Conservation (phyloP, 2,888 invertebrate genomes). For the Junonia oenone region DNA sequence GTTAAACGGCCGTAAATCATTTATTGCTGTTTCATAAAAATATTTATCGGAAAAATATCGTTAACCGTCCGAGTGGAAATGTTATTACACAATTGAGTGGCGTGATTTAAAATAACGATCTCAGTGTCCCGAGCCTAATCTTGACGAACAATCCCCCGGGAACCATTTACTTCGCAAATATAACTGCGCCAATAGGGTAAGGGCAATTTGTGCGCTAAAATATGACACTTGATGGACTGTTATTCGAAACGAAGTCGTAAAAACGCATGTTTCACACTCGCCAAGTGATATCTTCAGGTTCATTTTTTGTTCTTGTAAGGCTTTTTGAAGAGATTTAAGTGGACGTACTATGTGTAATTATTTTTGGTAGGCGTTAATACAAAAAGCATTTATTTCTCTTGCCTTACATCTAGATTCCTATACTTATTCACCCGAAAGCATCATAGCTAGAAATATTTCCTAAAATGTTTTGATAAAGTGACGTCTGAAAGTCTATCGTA, state of each 20-base stretch:
- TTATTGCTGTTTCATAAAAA: slow-evolving; percentile 20
- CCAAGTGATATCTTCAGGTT: neutral
- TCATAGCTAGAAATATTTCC: neutral
- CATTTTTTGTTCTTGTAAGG: neutral
- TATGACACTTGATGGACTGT: slow-evolving; percentile 28
- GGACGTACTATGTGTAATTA: neutral
- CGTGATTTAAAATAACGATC: slow-evolving; percentile 21
- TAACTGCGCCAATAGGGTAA: slow-evolving; percentile 17
- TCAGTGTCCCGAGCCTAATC: slow-evolving; percentile 14
- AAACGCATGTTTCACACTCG: slow-evolving; percentile 1
- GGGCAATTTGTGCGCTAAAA: slow-evolving; percentile 19
- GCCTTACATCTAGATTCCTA: neutral
- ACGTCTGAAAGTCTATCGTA: slow-evolving; percentile 1
- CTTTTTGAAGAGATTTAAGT: neutral
- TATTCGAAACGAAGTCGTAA: slow-evolving; percentile 22
- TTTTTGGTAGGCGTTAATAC: too few species aligned
- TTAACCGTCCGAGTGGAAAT: slow-evolving; percentile 20
- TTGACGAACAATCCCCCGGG: slow-evolving; percentile 20
- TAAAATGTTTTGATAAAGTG: neutral
- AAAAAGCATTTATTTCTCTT: too few species aligned
- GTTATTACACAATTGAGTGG: slow-evolving; percentile 21
- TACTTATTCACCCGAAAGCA: neutral
- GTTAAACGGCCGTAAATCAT: slow-evolving; percentile 21
- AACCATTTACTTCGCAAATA: slow-evolving; percentile 19
- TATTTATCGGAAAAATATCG: slow-evolving; percentile 21